Evolutionary conservation across 2,888 invertebrate species (phyloP), one percentile per base, ranked within the genome.

Genomic region (Amiota communis): DNA sequence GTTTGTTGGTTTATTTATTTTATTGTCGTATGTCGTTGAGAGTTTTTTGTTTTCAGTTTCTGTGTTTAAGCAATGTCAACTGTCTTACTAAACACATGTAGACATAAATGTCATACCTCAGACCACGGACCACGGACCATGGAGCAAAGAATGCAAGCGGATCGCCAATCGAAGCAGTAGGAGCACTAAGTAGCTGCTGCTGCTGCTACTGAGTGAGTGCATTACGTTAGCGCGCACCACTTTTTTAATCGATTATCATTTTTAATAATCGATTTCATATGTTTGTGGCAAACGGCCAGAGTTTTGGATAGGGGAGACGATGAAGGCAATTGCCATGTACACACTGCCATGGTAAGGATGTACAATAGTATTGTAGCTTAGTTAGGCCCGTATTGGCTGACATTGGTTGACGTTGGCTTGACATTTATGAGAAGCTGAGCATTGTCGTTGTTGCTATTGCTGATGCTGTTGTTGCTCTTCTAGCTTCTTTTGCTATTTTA

Each of bases 231-330:
- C 71, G 71, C 63, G n/a, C 64, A 4, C 51, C 47, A 57, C 47
- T 69, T 11, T n/a, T 70, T 15, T 88, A 88, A 88, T 89, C 89
- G 89, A 89, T 89, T 89, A 89, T 89, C 88, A 88, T 89, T 89
- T 89, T 89, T 89, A 89, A 89, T 89, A 89, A 89, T 89, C 89
- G 87, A 87, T 86, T 87, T 85, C 79, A 81, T 81, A 72, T 23
- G 23, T 23, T 56, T 23, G 36, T 46, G 53, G 36, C 36, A 36
- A 36, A 36, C 36, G 36, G 36, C 36, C 36, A 36, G 36, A 36
- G 36, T 36, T 36, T 36, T 36, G 36, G 36, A 36, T 36, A 6
- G 36, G 36, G 6, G 36, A 36, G 36, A 6, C 36, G 36, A 6
- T 36, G 36, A 0, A 36, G 36, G 8, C 36, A 6, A 36, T 36